Percentiles rank a stretch among this genome's conserved stretches.
These are phyloP conservation scores for Machimus rusticus DNA, from an alignment of 2,888 invertebrate genomes.

Conservation along the genomic window DNA sequence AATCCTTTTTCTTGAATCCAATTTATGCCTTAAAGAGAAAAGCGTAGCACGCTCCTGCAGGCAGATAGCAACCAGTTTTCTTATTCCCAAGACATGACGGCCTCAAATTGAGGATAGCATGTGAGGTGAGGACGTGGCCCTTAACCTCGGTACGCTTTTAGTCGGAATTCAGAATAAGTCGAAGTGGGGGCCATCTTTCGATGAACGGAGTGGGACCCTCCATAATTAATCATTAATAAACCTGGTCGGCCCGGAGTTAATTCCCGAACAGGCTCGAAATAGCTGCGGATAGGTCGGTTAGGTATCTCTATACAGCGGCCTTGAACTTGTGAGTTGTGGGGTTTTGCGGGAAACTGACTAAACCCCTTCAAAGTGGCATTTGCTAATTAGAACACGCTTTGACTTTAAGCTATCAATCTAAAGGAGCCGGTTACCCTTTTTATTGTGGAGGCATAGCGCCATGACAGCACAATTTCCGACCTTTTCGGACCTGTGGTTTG, in stretches of 20 bases:
- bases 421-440: neutral
- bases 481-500: neutral
- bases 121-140: neutral
- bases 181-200: neutral
- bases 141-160: neutral
- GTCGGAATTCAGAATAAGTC: neutral
- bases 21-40: neutral
- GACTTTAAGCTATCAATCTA: neutral
- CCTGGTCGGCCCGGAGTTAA: neutral
- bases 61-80: neutral
- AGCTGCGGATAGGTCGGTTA: neutral
- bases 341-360: neutral
- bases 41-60: neutral
- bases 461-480: neutral
- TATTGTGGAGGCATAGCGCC: neutral
- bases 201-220: neutral
- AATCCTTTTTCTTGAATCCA: neutral
- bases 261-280: neutral
- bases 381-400: neutral
- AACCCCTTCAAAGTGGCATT: neutral
- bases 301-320: neutral
- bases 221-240: constrained; percentile 40
- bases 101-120: neutral
- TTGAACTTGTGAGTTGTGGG: neutral
- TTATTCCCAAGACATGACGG: neutral